These are phyloP conservation scores for Heliconius melpomene DNA, from an alignment of 1,140 invertebrate species.

Conservation along the genomic window DNA sequence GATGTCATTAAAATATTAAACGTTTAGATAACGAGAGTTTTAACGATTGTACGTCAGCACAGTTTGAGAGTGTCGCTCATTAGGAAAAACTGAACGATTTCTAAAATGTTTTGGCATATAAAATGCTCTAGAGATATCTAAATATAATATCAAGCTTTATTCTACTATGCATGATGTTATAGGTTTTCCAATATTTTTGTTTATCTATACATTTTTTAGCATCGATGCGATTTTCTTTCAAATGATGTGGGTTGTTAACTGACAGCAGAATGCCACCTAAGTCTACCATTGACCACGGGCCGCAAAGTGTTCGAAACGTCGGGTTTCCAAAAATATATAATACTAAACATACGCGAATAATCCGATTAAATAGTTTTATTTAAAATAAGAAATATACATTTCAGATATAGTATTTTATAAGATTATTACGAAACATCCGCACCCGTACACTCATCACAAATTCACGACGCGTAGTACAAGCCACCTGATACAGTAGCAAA, in stretches of 20 bases:
- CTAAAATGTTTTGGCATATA: neutral
- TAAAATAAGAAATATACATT: neutral
- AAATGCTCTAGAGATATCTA: neutral
- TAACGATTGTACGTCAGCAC: constrained; percentile 15
- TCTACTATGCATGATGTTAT: neutral
- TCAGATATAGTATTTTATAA: neutral
- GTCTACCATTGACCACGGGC: too few relatives aligned
- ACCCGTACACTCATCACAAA: neutral
- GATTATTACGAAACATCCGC: neutral
- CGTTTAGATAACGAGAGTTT: constrained; percentile 20
- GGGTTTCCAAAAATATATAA: too few relatives aligned
- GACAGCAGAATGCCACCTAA: too few relatives aligned
- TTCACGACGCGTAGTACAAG: neutral
- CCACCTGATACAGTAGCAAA: constrained; percentile 10
- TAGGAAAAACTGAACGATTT: constrained; percentile 1
- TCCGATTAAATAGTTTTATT: too few relatives aligned
- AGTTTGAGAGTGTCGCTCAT: neutral
- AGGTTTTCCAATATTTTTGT: neutral
- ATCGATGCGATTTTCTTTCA: too few relatives aligned
- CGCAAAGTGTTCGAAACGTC: too few relatives aligned
- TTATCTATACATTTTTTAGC: too few relatives aligned
- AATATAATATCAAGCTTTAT: neutral
- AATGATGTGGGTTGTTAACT: too few relatives aligned
- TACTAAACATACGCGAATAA: too few relatives aligned
- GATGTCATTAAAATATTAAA: constrained; percentile 17